A percentile compares a stretch with the other conserved stretches of the same genome.
Evolutionary conservation across 2,113 vertebrate species (phyloP).

Genomic region (Eira barbara): DNA sequence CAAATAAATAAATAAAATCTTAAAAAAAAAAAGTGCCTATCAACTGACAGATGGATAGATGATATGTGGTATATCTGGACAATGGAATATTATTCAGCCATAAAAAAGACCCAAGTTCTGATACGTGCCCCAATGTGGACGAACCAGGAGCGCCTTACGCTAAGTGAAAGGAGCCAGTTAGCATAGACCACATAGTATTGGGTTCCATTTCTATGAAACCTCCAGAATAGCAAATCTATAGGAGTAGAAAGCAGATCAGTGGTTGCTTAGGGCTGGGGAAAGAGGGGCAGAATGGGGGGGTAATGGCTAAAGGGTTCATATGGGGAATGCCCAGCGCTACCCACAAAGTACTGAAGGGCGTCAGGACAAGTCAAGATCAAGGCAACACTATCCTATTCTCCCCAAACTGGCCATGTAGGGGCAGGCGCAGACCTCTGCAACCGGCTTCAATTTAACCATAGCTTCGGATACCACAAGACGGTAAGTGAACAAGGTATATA

Average conservation of each 20-base stretch:
- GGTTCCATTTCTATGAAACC: background rate
- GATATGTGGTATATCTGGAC: background rate
- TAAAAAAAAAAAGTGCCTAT: background rate
- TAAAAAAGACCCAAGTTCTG: background rate
- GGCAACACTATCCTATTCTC: background rate
- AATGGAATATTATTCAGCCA: background rate
- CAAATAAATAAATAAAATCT: no score
- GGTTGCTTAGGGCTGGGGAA: background rate
- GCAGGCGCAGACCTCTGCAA: background rate
- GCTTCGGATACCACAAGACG: no score
- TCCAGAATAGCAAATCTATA: background rate
- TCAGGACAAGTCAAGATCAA: background rate
- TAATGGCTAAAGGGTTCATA: background rate
- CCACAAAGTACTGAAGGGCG: background rate
- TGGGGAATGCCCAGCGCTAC: background rate
- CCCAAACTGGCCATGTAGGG: background rate
- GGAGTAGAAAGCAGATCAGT: background rate
- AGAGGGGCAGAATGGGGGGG: no score
- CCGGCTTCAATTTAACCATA: background rate
- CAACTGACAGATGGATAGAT: background rate
- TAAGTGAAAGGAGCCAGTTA: background rate
- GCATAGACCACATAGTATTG: background rate
- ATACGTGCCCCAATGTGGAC: background rate
- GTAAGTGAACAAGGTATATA: fast-evolving
- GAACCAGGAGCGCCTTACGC: background rate